Conservation (phyloP, 2,888 invertebrate genomes). For the Chaitophorus viminalis region DNA sequence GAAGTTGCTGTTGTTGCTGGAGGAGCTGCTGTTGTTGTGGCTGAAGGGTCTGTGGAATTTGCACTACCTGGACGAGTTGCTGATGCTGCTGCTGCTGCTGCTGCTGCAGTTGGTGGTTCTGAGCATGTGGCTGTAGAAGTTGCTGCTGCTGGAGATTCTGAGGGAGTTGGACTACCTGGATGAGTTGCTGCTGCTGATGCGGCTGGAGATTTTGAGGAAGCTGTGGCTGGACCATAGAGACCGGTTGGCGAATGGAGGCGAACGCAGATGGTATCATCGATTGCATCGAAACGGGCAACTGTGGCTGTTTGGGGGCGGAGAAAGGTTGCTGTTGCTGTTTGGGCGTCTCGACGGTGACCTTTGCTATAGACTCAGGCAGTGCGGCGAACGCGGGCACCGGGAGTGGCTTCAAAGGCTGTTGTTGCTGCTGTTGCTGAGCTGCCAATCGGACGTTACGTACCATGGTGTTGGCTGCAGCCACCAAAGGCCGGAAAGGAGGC, state of each 20-base stretch:
- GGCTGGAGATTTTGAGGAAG: slow-evolving; percentile 67
- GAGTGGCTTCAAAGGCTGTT: slow-evolving; percentile 64
- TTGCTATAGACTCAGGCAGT: slow-evolving; percentile 72
- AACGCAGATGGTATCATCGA: not conserved
- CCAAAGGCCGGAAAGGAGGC: slow-evolving; percentile 83
- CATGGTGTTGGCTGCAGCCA: slow-evolving; percentile 73
- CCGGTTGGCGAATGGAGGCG: slow-evolving; percentile 63
- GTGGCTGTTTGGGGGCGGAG: slow-evolving; percentile 60
- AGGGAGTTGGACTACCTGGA: slow-evolving; percentile 64
- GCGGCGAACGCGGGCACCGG: slow-evolving; percentile 71
- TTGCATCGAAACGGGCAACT: slow-evolving; percentile 32
- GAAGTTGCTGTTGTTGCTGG: slow-evolving; percentile 72
- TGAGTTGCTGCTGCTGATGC: not conserved
- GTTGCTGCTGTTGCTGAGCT: slow-evolving; percentile 64
- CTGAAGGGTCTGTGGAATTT: not conserved
- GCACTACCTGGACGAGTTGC: not conserved
- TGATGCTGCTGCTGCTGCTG: not conserved
- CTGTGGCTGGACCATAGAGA: slow-evolving; percentile 68
- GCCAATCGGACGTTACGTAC: slow-evolving; percentile 67
- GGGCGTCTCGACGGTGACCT: slow-evolving; percentile 70
- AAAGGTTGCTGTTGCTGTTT: slow-evolving; percentile 64
- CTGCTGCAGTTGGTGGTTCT: not conserved
- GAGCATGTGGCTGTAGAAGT: not conserved
- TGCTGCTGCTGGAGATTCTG: slow-evolving; percentile 67
- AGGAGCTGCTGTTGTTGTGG: slow-evolving; percentile 65